phyloP scores from a whole-genome alignment of 2,888 invertebrate genomes.

The Linyphia triangularis region DNA sequence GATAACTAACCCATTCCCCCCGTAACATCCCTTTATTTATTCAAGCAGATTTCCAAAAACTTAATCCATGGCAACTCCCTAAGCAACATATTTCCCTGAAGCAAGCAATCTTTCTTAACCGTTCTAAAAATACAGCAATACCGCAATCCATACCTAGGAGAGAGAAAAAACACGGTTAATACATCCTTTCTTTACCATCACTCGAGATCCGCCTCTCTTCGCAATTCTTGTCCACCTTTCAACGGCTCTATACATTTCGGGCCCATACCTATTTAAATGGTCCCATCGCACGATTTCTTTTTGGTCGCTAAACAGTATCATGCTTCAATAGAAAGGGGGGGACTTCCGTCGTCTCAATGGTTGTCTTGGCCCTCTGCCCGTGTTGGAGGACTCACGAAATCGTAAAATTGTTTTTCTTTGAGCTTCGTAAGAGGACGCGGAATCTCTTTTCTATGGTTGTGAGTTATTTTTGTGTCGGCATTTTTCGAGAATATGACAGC shows the following conservation, averaged over 20 bases:
- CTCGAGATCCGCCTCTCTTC: background rate
- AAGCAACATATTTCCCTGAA: background rate
- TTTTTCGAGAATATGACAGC: constrained; percentile 60
- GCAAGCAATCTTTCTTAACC: background rate
- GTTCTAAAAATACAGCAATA: constrained; percentile 29
- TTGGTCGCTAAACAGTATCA: constrained; percentile 31
- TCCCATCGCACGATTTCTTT: constrained; percentile 6
- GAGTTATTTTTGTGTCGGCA: constrained; percentile 43
- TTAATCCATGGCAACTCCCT: background rate
- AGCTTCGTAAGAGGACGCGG: constrained; percentile 28
- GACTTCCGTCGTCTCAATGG: constrained; percentile 43
- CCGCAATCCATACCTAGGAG: background rate
- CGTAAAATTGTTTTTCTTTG: constrained; percentile 61
- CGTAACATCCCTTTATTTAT: too few species aligned
- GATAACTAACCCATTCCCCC: too few species aligned
- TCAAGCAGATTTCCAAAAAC: too few species aligned
- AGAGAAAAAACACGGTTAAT: background rate
- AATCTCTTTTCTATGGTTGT: constrained; percentile 10
- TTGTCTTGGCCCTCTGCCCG: constrained; percentile 52
- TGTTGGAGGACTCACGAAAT: constrained; percentile 42
- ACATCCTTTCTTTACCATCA: background rate
- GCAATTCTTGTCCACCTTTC: constrained; percentile 4
- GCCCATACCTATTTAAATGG: constrained; percentile 22
- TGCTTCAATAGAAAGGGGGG: constrained; percentile 7
- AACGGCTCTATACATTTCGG: background rate